Base-by-base conservation (phyloP, 2,113 vertebrate species). In the Silurus meridionalis region DNA sequence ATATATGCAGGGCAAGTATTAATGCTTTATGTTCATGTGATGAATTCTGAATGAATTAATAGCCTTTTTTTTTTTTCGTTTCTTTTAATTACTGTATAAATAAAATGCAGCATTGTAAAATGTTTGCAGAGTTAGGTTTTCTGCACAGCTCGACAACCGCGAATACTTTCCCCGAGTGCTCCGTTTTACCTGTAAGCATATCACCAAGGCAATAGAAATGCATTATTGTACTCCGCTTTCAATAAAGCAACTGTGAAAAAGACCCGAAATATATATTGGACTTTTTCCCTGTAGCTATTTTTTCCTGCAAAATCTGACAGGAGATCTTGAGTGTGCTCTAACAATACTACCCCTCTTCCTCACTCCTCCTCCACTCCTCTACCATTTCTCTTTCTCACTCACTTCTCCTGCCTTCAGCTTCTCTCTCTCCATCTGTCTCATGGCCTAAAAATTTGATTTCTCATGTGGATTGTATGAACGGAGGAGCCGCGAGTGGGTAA, bases 141-240 rank as follows among this genome's bases (percentile, higher is more conserved):
- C 19, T 61, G 72, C 82, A 28, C 64, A 63, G 46, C 37, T 64
- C 75, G 78, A 46, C 37, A 53, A 37, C 75, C 57, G 23, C 67
- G 57, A 63, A 84, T 81, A 78, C 64, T 89, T 85, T 83, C 67
- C 82, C 67, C 82, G 85, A 60, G 87, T 87, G 61, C 46, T 46
- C 86, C 67, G 53, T 87, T 87, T 90, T 85, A 69, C 87, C 87
- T 92, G 83, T 91, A 92, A 90, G 85, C 50, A 82, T 57, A 75
- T 86, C 71, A 60, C 50, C 46, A 74, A 86, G 85, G 85, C 88
- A 87, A 82, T 87, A 52, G 67, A 90, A 91, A 88, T 83, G 72
- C 89, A 88, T 93, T 87, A 69, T 91, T 92, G 89, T 93, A 85
- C 79, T 72, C 90, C 85, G 82, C 88, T 94, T 91, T 90, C 93